phyloP scores from a whole-genome alignment of 2,888 invertebrate species.

The Morpho achilles region DNA sequence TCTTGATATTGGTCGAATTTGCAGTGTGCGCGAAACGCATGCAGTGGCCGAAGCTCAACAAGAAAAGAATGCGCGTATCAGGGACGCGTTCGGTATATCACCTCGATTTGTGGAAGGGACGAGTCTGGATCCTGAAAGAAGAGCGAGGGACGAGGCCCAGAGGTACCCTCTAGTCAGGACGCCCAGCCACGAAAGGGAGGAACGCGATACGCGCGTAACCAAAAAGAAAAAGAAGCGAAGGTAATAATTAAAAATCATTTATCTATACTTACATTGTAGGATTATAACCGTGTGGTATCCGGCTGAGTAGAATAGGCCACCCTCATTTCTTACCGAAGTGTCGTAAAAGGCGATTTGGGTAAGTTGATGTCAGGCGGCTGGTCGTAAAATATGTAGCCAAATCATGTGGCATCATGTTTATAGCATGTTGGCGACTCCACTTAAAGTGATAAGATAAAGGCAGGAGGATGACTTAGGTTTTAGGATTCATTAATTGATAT shows the following conservation, averaged over 20 bases:
- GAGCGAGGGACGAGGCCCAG: slow-evolving; percentile 73
- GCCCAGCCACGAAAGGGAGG: slow-evolving; percentile 82
- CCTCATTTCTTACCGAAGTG: no score
- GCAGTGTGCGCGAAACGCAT: slow-evolving; percentile 96
- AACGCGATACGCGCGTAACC: slow-evolving; percentile 60
- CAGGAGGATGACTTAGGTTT: no score
- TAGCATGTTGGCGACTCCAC: no score
- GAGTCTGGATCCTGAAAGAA: slow-evolving; percentile 89
- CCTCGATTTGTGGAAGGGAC: slow-evolving; percentile 96
- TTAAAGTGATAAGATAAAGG: no score
- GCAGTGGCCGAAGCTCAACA: slow-evolving; percentile 97
- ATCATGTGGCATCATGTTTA: no score
- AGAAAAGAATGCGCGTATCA: slow-evolving; percentile 94
- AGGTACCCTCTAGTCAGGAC: slow-evolving; percentile 87
- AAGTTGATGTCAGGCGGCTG: no score
- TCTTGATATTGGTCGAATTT: slow-evolving; percentile 27
- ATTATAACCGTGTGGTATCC: no score
- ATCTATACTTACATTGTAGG: no score
- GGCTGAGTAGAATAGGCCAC: no score
- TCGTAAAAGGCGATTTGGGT: no score
- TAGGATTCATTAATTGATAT: no score
- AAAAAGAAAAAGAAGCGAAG: slow-evolving; percentile 88
- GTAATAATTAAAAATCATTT: slow-evolving; percentile 50
- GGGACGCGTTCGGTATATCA: slow-evolving; percentile 96
- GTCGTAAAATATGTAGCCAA: no score